Evolutionary conservation across 2,888 invertebrate species (phyloP).

Genomic region (Iphiclides podalirius): DNA sequence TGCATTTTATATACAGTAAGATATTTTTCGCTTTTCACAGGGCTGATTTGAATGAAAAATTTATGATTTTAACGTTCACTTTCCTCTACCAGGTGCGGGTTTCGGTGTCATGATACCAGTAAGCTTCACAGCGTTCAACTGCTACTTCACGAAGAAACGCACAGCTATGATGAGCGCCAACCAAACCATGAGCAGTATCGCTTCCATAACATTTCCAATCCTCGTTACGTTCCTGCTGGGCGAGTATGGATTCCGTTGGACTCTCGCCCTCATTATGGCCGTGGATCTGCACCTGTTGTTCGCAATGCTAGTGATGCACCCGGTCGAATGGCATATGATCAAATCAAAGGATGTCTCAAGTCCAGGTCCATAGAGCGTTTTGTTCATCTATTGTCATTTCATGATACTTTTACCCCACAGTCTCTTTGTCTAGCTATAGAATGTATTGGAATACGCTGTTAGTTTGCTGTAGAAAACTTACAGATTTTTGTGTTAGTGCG

Average conservation of each 20-base stretch:
- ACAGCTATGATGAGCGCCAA: conserved; percentile 87
- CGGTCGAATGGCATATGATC: conserved; percentile 85
- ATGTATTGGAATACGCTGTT: too few relatives aligned
- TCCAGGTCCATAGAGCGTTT: conserved; percentile 41
- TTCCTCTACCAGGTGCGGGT: conserved; percentile 85
- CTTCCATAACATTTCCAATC: conserved; percentile 84
- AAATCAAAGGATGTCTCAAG: conserved; percentile 37
- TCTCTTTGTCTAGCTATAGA: too few relatives aligned
- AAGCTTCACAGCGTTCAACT: conserved; percentile 86
- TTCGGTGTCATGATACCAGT: conserved; percentile 87
- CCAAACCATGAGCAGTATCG: conserved; percentile 85
- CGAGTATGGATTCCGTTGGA: conserved; percentile 85
- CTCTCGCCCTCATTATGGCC: conserved; percentile 83
- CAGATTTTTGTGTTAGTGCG: too few relatives aligned
- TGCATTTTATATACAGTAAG: too few relatives aligned
- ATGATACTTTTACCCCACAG: too few relatives aligned
- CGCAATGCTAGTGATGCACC: conserved; percentile 86
- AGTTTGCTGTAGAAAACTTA: too few relatives aligned
- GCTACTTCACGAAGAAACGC: conserved; percentile 85
- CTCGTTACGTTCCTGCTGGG: conserved; percentile 81
- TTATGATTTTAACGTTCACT: too few relatives aligned
- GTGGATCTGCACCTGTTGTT: conserved; percentile 83
- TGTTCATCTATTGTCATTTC: too few relatives aligned
- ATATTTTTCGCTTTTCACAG: too few relatives aligned
- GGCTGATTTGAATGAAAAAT: too few relatives aligned